Base-by-base conservation (phyloP, 2,113 vertebrate genomes). In the cat (Felis catus) region DNA sequence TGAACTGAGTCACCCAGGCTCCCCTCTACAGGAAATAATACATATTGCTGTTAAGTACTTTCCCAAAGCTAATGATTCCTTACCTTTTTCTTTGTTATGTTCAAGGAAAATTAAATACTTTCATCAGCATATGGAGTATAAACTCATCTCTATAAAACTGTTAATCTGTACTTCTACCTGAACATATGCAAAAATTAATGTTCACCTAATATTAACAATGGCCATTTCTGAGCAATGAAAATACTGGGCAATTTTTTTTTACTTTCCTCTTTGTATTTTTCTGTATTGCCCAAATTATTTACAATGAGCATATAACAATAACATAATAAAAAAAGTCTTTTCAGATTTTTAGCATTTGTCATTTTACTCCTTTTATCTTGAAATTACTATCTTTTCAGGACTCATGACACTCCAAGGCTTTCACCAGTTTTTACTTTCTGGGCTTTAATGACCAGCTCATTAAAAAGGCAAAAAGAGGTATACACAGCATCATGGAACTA, bases 81-180 rank as follows among this genome's bases (percentile, higher is more conserved):
- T 70, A 53, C 13, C 21, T n/a, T 85, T 90, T 90, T 45, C 15
- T 66, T 19, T 73, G 16, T 68, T 74, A n/a, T 66, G 55, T 87
- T 86, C 66, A 92, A 94, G 45, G 51, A 45, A 94, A 94, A 95
- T 53, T 68, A 89, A 71, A 79, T 23, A 51, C 5, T 84, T 76
- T 85, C 31, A 76, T 85, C 39, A 76, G 21, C 79, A 48, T 25
- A 1, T 21, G 61, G 48, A 76, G 1, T 65, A 85, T 80, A 61
- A 89, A 48, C 33, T 36, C 39, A 74, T 58, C 58, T 89, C 76
- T 89, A 39, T 68, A 80, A 55, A 91, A 84, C 2, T 45, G 55
- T 65, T 71, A n/a, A 66, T 31, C 45, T 45, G 33, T 41, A 27
- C 14, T 78, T 51, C 58, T 53, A 76, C 18, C 13, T 81, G 33